Percentiles rank a stretch among this genome's conserved stretches.
Evolutionary conservation across 2,888 invertebrate genomes (phyloP).

Genomic region (Horisme vitalbata): DNA sequence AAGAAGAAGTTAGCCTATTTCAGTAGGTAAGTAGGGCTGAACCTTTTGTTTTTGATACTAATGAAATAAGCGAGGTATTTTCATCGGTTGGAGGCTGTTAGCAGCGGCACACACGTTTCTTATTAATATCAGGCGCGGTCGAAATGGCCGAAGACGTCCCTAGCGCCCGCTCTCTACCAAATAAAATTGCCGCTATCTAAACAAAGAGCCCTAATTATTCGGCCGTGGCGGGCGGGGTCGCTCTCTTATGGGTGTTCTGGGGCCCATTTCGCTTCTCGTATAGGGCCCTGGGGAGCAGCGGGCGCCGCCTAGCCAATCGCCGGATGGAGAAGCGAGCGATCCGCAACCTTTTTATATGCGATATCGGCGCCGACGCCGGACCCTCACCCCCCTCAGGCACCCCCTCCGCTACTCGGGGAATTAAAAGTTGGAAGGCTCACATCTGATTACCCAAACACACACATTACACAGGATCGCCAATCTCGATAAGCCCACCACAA

Average conservation of each 20-base stretch:
- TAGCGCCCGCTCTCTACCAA: constrained; percentile 81
- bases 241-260: constrained; percentile 87
- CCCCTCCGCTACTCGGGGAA: constrained; percentile 61
- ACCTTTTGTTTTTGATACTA: constrained; percentile 40
- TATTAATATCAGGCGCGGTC: constrained; percentile 80
- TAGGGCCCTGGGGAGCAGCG: constrained; percentile 84
- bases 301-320: constrained; percentile 86
- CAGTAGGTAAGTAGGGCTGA: constrained; percentile 21
- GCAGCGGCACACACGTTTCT: constrained; percentile 72
- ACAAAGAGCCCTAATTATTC: constrained; percentile 86
- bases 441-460: constrained; percentile 77
- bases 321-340: constrained; percentile 80
- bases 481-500: constrained; percentile 72
- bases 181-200: constrained; percentile 85
- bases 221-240: constrained; percentile 86
- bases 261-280: constrained; percentile 86
- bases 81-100: constrained; percentile 50
- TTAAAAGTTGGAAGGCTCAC: constrained; percentile 77
- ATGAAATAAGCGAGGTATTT: constrained; percentile 51
- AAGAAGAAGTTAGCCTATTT: too few species aligned
- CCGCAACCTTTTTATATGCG: constrained; percentile 82
- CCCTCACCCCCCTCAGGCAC: constrained; percentile 46
- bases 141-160: constrained; percentile 81
- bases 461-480: constrained; percentile 71
- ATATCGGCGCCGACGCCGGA: constrained; percentile 76